Evolutionary conservation across 2,797 vertebrate species (phyloP).

Genomic region (Menidia menidia): DNA sequence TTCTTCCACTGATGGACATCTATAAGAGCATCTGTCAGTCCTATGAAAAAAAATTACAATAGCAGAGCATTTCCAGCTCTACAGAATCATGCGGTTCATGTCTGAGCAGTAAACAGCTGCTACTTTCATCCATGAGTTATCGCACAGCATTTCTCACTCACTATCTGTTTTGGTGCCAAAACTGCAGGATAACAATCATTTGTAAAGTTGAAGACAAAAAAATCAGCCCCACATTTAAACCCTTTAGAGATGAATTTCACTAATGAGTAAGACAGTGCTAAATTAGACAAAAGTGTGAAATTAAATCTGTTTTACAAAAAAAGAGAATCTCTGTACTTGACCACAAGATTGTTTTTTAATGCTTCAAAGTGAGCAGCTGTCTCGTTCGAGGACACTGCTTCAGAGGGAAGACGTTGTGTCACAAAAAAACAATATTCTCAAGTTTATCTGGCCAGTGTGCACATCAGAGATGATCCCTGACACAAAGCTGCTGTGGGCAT

Average conservation of each 20-base stretch:
- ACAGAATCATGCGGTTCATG: constrained; percentile 39
- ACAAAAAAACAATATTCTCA: constrained; percentile 13
- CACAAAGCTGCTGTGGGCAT: constrained; percentile 55
- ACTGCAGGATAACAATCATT: background rate
- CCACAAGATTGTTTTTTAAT: background rate
- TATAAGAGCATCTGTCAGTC: too few species aligned
- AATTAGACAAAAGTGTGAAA: too few species aligned
- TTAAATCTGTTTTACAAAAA: too few species aligned
- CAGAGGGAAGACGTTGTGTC: background rate
- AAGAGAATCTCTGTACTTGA: too few species aligned
- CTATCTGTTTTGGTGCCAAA: background rate
- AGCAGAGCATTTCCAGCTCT: background rate
- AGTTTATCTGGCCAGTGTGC: constrained; percentile 20
- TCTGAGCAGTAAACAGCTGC: constrained; percentile 56
- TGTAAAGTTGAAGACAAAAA: too few species aligned
- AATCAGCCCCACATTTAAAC: too few species aligned
- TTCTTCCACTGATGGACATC: too few species aligned
- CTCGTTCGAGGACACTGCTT: background rate
- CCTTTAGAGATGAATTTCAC: too few species aligned
- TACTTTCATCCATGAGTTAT: constrained; percentile 28
- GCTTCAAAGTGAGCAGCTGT: background rate
- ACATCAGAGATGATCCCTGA: constrained; percentile 58
- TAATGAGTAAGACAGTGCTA: too few species aligned
- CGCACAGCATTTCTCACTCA: background rate
- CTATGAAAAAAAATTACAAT: too few species aligned